Percentiles rank a stretch among this genome's conserved stretches.
Evolutionary conservation across 1,140 invertebrate species (phyloP).

Genomic region (Pseudomyrmex concolor): DNA sequence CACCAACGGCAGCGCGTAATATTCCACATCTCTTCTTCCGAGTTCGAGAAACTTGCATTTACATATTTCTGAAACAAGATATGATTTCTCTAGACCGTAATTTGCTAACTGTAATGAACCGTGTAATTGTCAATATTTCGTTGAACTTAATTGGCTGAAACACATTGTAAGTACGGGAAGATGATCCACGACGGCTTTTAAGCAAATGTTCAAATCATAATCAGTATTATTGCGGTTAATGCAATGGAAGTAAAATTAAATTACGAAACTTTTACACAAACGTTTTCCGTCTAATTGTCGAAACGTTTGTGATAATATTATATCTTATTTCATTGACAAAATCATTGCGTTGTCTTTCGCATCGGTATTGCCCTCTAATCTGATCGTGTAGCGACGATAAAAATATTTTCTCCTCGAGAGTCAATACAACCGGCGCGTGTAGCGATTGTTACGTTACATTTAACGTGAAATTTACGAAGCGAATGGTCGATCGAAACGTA

Average conservation of each 20-base stretch:
- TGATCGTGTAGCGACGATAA: background rate
- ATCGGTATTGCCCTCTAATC: background rate
- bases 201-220: conserved; percentile 1
- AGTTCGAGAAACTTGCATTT: conserved; percentile 16
- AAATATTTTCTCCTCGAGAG: conserved; percentile 1
- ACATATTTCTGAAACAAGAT: conserved; percentile 1
- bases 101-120: conserved; percentile 42
- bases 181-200: conserved; percentile 6
- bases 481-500: conserved; percentile 10
- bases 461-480: background rate
- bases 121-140: conserved; percentile 25
- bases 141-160: conserved; percentile 18
- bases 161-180: background rate
- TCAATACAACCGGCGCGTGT: background rate
- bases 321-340: background rate
- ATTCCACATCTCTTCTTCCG: conserved; percentile 1
- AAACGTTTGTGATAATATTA: conserved; percentile 6
- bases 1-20: background rate
- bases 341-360: background rate
- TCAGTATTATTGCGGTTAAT: conserved; percentile 32
- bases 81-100: conserved; percentile 18
- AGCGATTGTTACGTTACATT: conserved; percentile 16
- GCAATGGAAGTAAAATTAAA: conserved; percentile 28
- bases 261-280: background rate
- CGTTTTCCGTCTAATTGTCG: background rate